A percentile compares a stretch with the other conserved stretches of the same genome.
Evolutionary conservation across 2,113 vertebrate species (phyloP).

Genomic region (Neolamprologus sp.): DNA sequence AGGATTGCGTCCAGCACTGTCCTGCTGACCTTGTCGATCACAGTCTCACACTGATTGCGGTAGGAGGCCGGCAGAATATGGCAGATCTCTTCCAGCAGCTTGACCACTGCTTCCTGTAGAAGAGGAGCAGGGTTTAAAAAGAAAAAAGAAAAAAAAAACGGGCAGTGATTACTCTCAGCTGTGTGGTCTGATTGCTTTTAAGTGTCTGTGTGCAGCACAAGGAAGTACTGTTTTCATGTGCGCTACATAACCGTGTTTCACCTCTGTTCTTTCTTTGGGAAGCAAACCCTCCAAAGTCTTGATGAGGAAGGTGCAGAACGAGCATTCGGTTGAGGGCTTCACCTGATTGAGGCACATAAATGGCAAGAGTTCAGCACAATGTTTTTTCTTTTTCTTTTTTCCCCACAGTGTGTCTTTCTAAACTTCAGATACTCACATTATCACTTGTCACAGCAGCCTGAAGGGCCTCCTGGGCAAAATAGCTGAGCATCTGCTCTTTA

Average conservation of each 20-base stretch:
- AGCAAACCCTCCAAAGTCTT: constrained; percentile 55
- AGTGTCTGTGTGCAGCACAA: not conserved
- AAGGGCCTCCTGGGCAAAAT: constrained; percentile 24
- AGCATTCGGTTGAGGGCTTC: constrained; percentile 17
- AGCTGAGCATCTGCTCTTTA: not conserved
- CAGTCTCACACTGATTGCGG: constrained; percentile 64
- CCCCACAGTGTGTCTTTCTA: not conserved
- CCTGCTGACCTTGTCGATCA: constrained; percentile 64
- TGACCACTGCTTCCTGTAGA: constrained; percentile 56
- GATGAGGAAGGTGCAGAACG: constrained; percentile 57
- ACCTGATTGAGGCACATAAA: constrained; percentile 15
- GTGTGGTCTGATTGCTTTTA: not conserved
- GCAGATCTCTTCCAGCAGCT: constrained; percentile 67
- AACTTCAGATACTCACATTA: constrained; percentile 14
- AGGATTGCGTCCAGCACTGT: constrained; percentile 69
- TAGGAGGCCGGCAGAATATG: constrained; percentile 56
- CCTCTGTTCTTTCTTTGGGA: constrained; percentile 63
- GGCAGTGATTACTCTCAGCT: no score
- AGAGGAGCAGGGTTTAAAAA: not conserved
- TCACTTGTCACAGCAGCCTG: not conserved
- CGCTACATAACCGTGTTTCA: not conserved
- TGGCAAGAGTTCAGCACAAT: not conserved
- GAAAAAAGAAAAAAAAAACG: no score
- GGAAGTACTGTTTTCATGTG: not conserved
- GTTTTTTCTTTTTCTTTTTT: not conserved